Percentiles rank a stretch among this genome's conserved stretches.
These are phyloP conservation scores for Rhea americana DNA, from an alignment of 2,113 vertebrate genomes.

Conservation along the genomic window DNA sequence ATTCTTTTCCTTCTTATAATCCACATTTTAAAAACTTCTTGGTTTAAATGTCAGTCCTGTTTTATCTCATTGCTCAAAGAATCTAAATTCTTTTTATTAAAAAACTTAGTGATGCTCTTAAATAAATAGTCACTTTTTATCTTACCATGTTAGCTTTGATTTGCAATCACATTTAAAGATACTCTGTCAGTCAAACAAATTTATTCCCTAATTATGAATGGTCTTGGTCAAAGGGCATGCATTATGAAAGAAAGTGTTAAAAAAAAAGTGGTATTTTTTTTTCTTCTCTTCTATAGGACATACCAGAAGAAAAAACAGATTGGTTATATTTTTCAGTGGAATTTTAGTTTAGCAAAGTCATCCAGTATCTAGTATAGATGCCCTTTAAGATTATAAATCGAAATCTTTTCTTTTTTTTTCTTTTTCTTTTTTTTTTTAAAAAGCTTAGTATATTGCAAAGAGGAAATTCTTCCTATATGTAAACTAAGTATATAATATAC, in stretches of 20 bases:
- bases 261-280: not conserved
- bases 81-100: not conserved
- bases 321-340: not conserved
- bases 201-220: not conserved
- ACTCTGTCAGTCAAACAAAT: not conserved
- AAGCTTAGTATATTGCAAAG: not conserved
- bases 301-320: not conserved
- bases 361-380: not conserved
- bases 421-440: no score
- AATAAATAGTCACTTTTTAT: not conserved
- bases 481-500: not conserved
- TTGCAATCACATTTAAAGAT: not conserved
- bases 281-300: not conserved
- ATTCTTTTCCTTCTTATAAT: not conserved
- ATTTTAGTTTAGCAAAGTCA: not conserved
- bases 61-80: not conserved
- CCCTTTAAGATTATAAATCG: not conserved
- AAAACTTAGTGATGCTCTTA: not conserved
- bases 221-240: not conserved
- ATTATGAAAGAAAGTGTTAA: not conserved
- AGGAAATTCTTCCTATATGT: not conserved
- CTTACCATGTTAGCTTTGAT: not conserved
- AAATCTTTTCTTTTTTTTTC: not conserved
- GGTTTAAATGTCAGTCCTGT: not conserved
- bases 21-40: not conserved